Percentiles rank a stretch among this genome's conserved stretches.
These are phyloP conservation scores for Siphamia tubifer DNA, from an alignment of 2,113 vertebrate genomes.

Conservation along the genomic window DNA sequence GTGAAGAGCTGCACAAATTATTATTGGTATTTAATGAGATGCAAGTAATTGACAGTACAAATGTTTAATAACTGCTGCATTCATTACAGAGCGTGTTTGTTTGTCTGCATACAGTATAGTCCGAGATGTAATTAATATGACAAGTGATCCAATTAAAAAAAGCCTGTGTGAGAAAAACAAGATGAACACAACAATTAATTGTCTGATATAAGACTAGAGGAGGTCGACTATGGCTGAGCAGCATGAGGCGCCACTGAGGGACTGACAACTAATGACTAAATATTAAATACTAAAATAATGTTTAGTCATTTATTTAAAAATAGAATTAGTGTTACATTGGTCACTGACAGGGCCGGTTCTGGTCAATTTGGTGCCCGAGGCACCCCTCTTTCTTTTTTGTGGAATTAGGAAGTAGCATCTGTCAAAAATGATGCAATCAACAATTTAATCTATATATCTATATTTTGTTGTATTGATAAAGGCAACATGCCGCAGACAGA, in stretches of 20 bases:
- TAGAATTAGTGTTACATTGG: background rate
- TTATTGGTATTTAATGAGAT: constrained; percentile 51
- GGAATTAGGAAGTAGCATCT: too few species aligned
- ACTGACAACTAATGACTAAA: background rate
- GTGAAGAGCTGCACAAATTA: constrained; percentile 23
- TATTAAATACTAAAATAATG: too few species aligned
- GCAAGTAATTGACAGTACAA: constrained; percentile 28
- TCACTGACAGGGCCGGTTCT: too few species aligned
- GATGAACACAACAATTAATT: background rate
- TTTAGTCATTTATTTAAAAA: background rate
- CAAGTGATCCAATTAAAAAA: constrained; percentile 49
- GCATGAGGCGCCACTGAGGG: background rate
- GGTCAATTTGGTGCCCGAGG: too few species aligned
- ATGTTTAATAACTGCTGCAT: constrained; percentile 47
- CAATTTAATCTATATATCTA: too few species aligned
- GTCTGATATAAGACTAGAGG: background rate
- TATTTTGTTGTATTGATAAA: too few species aligned
- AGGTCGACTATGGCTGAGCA: background rate
- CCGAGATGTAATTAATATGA: constrained; percentile 49
- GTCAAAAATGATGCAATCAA: too few species aligned
- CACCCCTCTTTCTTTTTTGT: too few species aligned
- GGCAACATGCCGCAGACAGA: too few species aligned
- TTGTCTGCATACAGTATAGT: constrained; percentile 16
- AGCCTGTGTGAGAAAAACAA: background rate
- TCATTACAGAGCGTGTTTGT: constrained; percentile 36